A percentile compares a stretch with the other conserved stretches of the same genome.
Evolutionary conservation across 2,113 vertebrate genomes (phyloP).

Genomic region (Zeus faber): DNA sequence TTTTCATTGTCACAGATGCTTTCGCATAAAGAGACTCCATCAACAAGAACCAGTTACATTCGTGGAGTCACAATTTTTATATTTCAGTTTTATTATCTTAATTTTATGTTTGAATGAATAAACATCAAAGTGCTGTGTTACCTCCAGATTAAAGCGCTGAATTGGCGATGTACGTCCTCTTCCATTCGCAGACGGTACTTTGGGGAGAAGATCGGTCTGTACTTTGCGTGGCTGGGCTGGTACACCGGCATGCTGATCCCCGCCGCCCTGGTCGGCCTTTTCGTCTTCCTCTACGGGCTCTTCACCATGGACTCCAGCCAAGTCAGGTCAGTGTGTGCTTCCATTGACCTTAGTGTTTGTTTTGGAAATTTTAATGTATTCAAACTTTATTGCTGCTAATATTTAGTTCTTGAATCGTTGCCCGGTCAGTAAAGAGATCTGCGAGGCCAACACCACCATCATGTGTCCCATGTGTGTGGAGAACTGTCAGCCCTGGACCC

Average conservation of each 20-base stretch:
- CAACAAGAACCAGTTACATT: no score
- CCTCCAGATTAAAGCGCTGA: neutral
- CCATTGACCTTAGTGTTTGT: neutral
- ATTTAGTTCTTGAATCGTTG: conserved; percentile 9
- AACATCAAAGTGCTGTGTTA: no score
- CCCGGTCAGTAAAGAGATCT: conserved; percentile 89
- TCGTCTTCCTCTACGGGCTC: conserved; percentile 97
- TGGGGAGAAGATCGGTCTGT: conserved; percentile 97
- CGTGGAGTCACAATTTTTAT: no score
- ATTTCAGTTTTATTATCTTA: no score
- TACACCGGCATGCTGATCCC: conserved; percentile 98
- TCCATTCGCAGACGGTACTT: conserved; percentile 85
- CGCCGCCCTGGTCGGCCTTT: conserved; percentile 91
- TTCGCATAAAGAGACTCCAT: no score
- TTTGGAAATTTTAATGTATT: neutral
- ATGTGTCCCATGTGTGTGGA: conserved; percentile 98
- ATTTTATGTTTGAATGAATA: neutral
- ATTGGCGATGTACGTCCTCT: neutral
- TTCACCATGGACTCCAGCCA: conserved; percentile 97
- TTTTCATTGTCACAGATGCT: no score
- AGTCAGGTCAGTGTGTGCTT: no score
- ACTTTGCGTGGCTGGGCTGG: conserved; percentile 98
- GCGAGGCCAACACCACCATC: conserved; percentile 88
- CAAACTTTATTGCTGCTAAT: neutral
- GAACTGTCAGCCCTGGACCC: conserved; percentile 85